Evolutionary conservation across 35 echinoderm and acorn worm genomes (phyloP).

Genomic region (Heliocidaris tuberculata): DNA sequence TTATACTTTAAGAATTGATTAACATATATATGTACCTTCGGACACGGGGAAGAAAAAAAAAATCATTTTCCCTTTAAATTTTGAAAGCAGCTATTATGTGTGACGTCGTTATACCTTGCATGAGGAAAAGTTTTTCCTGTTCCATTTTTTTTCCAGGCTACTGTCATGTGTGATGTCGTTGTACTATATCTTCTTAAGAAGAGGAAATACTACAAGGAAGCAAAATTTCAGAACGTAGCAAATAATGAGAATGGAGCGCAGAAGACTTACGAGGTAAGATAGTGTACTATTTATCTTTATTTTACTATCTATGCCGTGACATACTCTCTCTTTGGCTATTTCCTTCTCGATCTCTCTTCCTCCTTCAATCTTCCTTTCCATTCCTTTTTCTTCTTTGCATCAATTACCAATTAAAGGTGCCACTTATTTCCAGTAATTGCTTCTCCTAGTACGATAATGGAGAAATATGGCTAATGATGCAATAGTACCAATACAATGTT

Average conservation of each 20-base stretch:
- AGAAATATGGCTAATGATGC: too few relatives aligned
- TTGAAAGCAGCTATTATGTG: conserved; percentile 93
- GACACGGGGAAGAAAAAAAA: too few relatives aligned
- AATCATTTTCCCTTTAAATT: too few relatives aligned
- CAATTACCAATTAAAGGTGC: too few relatives aligned
- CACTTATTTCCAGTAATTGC: too few relatives aligned
- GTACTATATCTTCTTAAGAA: conserved; percentile 97
- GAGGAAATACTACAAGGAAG: conserved; percentile 89
- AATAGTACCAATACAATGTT: too few relatives aligned
- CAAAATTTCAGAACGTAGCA: conserved; percentile 91
- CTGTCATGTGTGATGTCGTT: conserved; percentile 98
- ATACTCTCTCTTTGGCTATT: background rate
- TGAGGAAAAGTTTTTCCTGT: background rate
- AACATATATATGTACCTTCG: too few relatives aligned
- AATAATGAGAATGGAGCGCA: conserved; percentile 59
- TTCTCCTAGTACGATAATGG: too few relatives aligned
- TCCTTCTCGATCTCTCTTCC: background rate
- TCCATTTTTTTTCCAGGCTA: conserved; percentile 64
- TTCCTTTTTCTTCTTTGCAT: too few relatives aligned
- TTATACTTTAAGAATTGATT: too few relatives aligned
- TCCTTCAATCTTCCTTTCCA: too few relatives aligned
- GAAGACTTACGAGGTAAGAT: conserved; percentile 76
- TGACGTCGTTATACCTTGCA: conserved; percentile 87
- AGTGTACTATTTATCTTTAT: background rate
- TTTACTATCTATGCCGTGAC: background rate